These are phyloP conservation scores for Opisthograptis luteolata DNA, from an alignment of 2,888 invertebrate genomes.

Conservation along the genomic window DNA sequence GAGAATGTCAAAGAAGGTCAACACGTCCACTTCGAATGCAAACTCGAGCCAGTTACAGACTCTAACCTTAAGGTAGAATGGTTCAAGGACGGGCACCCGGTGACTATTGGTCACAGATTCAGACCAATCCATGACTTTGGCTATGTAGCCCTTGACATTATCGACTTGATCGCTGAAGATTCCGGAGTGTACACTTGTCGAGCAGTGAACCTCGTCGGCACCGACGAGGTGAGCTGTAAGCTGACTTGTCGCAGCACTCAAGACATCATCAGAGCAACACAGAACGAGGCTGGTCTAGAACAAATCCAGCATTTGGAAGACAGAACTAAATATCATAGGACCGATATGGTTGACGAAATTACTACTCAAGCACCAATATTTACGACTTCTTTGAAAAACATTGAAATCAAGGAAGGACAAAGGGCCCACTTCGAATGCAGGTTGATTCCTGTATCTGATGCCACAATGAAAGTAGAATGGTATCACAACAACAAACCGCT, in stretches of 20 bases:
- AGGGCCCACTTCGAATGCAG: conserved; percentile 97
- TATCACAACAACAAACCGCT: conserved; percentile 95
- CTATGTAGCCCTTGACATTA: conserved; percentile 98
- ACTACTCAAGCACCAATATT: conserved; percentile 97
- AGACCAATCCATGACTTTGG: conserved; percentile 99
- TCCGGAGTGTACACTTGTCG: conserved; percentile 96
- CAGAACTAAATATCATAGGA: conserved; percentile 89
- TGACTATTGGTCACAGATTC: conserved; percentile 97
- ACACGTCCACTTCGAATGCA: conserved; percentile 98
- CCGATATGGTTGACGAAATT: conserved; percentile 90
- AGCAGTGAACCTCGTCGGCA: conserved; percentile 95
- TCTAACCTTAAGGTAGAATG: conserved; percentile 98
- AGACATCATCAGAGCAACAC: conserved; percentile 92
- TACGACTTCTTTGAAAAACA: conserved; percentile 95
- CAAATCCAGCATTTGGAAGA: conserved; percentile 96
- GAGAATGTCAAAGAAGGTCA: conserved; percentile 94
- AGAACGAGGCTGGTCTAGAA: conserved; percentile 94
- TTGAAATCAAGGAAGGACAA: conserved; percentile 97
- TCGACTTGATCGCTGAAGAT: conserved; percentile 98
- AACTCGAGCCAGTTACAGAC: conserved; percentile 98
- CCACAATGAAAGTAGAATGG: conserved; percentile 97
- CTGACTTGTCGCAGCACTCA: conserved; percentile 90
- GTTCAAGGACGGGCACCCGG: conserved; percentile 97
- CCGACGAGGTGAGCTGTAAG: conserved; percentile 92
- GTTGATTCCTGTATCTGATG: conserved; percentile 96